phyloP scores from a whole-genome alignment of 2,888 invertebrate genomes.

The Bruchidius siliquastri region DNA sequence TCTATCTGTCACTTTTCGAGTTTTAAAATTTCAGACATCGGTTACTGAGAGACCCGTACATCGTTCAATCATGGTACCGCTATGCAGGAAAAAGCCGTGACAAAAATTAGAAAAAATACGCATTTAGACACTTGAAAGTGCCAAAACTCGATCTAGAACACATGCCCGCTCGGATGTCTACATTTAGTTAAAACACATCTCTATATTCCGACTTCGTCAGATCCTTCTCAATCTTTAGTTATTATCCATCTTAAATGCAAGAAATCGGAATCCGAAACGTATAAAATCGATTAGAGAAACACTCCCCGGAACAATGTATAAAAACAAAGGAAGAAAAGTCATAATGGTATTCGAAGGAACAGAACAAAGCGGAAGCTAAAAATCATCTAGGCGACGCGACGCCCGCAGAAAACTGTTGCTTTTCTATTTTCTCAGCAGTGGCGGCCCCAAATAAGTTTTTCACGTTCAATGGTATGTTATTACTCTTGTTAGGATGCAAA shows the following conservation, averaged over 20 bases:
- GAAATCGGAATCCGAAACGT: background rate
- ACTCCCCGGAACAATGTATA: background rate
- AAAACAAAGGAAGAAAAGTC: background rate
- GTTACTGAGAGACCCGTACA: no score
- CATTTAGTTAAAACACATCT: background rate
- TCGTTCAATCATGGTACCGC: no score
- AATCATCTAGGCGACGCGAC: background rate
- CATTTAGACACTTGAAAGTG: no score
- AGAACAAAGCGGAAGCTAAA: slow-evolving; percentile 2
- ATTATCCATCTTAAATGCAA: background rate
- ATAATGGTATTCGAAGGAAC: background rate
- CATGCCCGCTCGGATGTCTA: no score
- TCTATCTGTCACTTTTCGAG: no score
- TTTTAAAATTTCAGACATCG: no score
- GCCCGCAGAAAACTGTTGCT: slow-evolving; percentile 1
- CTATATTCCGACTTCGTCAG: background rate
- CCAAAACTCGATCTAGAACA: no score
- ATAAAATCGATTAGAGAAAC: background rate
- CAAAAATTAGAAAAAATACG: no score
- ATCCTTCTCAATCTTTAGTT: background rate
- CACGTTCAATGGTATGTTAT: no score
- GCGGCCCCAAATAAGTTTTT: no score
- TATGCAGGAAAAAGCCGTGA: no score
- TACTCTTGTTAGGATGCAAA: no score
- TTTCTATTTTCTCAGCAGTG: slow-evolving; percentile 1